Base-by-base conservation (phyloP, 2,888 invertebrate species). In the Scaeva pyrastri region DNA sequence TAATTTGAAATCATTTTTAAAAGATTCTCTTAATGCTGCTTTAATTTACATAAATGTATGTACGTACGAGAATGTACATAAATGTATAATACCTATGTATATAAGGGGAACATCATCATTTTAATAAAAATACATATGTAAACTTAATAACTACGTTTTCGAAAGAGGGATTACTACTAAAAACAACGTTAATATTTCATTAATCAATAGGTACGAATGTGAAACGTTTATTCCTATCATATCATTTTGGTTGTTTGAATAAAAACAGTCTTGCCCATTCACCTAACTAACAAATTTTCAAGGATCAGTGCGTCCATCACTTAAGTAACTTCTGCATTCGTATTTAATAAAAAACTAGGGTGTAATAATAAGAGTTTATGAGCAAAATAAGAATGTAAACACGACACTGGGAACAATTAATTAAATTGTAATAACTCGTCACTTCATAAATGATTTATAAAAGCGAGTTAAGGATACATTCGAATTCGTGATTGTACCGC, bases 391-490 rank as follows among this genome's bases (percentile, higher is more conserved):
- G 62, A 7, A 7, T 76, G 56, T 79, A 74, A 78, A 80, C 76
- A 78, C 36, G 64, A 70, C 70, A 76, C 43, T 43, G 11, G 64
- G 10, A 23, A 74, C 71, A 75, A 79, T 70, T 62, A 78, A 60
- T 64, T 48, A 50, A 55, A 71, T 72, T 64, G 72, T 72, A 80
- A 80, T 72, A 31, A 31, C 31, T 76, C 66, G 68, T 85, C 48
- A 31, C 66, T 68, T 85, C 48, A 31, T 58, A 66, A 31, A 80
- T 80, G 80, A 76, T 80, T 85, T 76, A 80, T 84, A 66, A n/a
- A 31, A 68, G 48, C 19, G 21, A 60, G 64, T 48, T 50, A 7
- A 43, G 55, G 52, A 80, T 72, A 58, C 41, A 43, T 80, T 80
- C 66, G 58, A 31, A 43, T 80, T 80, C 71, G 66, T 31, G 26